These are phyloP conservation scores for Nematostella vectensis DNA, from an alignment of 92 coral and sea anemone genomes.

Conservation along the genomic window DNA sequence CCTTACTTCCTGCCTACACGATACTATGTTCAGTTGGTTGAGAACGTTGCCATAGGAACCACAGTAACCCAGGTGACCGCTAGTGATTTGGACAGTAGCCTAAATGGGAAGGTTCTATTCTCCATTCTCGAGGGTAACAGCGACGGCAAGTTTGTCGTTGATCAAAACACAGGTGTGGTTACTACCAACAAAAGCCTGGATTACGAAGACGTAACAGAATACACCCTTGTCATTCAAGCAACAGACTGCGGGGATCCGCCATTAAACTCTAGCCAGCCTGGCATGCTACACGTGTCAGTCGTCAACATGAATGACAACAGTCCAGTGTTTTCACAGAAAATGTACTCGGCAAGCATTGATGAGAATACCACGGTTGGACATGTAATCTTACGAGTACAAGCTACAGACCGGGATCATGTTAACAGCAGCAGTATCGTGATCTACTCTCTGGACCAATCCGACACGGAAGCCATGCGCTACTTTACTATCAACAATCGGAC, in stretches of 20 bases:
- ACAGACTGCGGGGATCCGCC: not conserved
- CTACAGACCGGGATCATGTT: not conserved
- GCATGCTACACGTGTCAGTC: not conserved
- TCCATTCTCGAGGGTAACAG: constrained; percentile 25
- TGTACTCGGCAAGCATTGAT: not conserved
- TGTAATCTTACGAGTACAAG: not conserved
- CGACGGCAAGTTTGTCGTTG: constrained; percentile 28
- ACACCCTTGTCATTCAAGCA: not conserved
- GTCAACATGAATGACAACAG: not conserved
- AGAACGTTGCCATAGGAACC: not conserved
- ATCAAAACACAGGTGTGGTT: constrained; percentile 39
- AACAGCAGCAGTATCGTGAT: not conserved
- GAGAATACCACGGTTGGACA: not conserved
- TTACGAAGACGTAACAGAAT: not conserved
- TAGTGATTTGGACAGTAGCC: not conserved
- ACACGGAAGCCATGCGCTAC: not conserved
- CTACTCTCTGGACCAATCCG: not conserved
- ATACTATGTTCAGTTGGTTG: not conserved
- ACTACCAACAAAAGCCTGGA: not conserved
- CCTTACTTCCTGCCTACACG: constrained; percentile 25
- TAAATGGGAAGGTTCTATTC: constrained; percentile 9
- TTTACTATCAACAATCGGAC: not conserved
- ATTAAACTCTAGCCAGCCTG: not conserved
- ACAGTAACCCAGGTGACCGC: not conserved
- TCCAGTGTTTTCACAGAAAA: not conserved